Evolutionary conservation across 2,888 invertebrate species (phyloP).

Genomic region (Xanthostigma xanthostigma): DNA sequence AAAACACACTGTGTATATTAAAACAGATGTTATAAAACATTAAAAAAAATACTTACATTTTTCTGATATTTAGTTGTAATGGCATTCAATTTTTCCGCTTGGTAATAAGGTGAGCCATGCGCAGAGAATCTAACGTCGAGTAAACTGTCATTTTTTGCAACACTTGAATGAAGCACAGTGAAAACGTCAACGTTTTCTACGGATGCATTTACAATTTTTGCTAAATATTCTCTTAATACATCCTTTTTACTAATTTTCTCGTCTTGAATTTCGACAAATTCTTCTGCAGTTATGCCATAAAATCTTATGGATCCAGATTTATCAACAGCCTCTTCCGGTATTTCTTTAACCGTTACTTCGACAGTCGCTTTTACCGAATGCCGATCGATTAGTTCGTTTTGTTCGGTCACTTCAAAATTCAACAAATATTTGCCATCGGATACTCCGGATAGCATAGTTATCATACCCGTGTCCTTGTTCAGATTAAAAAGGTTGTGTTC

Average conservation of each 20-base stretch:
- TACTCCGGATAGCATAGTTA: constrained; percentile 68
- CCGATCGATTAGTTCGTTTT: constrained; percentile 37
- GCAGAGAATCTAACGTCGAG: constrained; percentile 84
- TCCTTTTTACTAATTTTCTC: constrained; percentile 55
- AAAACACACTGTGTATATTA: neutral
- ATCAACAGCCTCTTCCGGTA: constrained; percentile 81
- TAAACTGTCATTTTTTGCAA: constrained; percentile 40
- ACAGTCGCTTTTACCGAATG: constrained; percentile 74
- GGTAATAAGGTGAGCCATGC: constrained; percentile 87
- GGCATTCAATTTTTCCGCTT: constrained; percentile 75
- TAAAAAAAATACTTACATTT: constrained; percentile 30
- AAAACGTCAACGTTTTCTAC: constrained; percentile 83
- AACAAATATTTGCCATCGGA: constrained; percentile 61
- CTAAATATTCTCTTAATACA: constrained; percentile 39
- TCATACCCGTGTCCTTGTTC: constrained; percentile 65
- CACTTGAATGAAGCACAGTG: constrained; percentile 62
- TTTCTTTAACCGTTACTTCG: constrained; percentile 69
- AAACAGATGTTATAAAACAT: constrained; percentile 1
- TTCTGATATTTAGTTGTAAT: constrained; percentile 58
- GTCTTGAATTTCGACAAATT: constrained; percentile 52
- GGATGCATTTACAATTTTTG: constrained; percentile 61
- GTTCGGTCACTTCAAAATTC: constrained; percentile 59
- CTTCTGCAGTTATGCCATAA: constrained; percentile 64
- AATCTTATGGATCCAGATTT: constrained; percentile 87
- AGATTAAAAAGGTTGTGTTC: constrained; percentile 55